Evolutionary conservation across 2,888 invertebrate species (phyloP), one percentile per base, ranked within the genome.

Genomic region (Drosophila peninsularis): DNA sequence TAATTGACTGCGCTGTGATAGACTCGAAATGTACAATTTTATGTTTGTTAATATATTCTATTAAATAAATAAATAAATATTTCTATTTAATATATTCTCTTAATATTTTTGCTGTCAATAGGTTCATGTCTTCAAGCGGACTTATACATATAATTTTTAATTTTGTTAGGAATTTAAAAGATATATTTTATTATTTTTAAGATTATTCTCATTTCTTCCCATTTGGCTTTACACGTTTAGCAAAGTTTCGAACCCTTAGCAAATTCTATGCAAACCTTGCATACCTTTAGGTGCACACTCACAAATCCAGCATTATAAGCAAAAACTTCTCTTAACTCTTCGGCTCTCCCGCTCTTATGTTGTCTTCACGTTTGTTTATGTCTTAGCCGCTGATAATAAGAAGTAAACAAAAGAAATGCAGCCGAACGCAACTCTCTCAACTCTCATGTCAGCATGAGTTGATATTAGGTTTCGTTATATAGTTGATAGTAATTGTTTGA

Each of bases 281-380:
- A 70, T 72, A 57, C 37, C 42, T 56, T 65, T 57, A 37, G 42
- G 0, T 24, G 37, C n/a, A 0, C 37, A 27, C 1, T 24, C 10
- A 9, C 1, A 34, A 32, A 24, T 13, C 4, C 9, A 14, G 2
- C n/a, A 17, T 5, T 17, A 17, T 30, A 30, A 45, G 30, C 45
- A 30, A 45, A 27, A 2, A n/a, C 5, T 1, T 14, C 27, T 17
- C 1, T n/a, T 30, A 0, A 3, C 45, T 30, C 45, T 45, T 11
- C 10, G 0, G 2, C 5, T 11, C 17, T 7, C 0, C 5, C 24
- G 21, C 44, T 45, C 27, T 27, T 45, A 5, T 10, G n/a, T 10
- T 5, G 5, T 10, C 10, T 2, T 17, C 17, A 6, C 27, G 1
- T 45, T 45, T 45, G 45, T 30, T 45, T 45, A 45, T 30, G 11